These are phyloP conservation scores for Odocoileus virginianus DNA, from an alignment of 2,113 vertebrate species.

Conservation along the genomic window DNA sequence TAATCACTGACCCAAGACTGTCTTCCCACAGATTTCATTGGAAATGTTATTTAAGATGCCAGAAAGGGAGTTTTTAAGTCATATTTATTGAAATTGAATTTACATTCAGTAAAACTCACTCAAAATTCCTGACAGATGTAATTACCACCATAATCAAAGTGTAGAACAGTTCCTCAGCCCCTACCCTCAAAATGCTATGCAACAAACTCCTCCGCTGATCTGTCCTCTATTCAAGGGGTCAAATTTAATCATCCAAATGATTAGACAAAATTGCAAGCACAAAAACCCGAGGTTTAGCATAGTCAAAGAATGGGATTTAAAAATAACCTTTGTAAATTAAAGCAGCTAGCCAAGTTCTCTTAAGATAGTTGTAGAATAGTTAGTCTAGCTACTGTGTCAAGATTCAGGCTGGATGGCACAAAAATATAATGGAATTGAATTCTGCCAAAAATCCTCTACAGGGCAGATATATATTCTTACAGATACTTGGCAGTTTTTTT, in stretches of 20 bases:
- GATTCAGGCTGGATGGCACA: background rate
- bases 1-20: background rate
- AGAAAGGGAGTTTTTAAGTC: background rate
- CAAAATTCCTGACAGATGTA: background rate
- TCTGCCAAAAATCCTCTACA: background rate
- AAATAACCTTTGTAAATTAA: background rate
- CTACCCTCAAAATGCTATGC: background rate
- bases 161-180: background rate
- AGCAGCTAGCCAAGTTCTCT: background rate
- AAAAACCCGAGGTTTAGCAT: background rate
- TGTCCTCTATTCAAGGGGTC: background rate
- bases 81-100: conserved; percentile 38
- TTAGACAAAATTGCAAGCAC: background rate
- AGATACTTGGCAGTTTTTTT: background rate
- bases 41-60: background rate
- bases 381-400: background rate
- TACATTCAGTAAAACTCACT: background rate
- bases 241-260: background rate
- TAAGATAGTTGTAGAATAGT: background rate
- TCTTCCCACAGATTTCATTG: background rate
- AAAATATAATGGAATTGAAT: background rate
- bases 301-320: background rate
- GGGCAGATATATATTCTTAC: background rate
- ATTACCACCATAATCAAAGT: background rate
- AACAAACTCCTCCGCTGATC: background rate